Base-by-base conservation (phyloP, 2,113 vertebrate genomes). In the Geococcyx californianus region DNA sequence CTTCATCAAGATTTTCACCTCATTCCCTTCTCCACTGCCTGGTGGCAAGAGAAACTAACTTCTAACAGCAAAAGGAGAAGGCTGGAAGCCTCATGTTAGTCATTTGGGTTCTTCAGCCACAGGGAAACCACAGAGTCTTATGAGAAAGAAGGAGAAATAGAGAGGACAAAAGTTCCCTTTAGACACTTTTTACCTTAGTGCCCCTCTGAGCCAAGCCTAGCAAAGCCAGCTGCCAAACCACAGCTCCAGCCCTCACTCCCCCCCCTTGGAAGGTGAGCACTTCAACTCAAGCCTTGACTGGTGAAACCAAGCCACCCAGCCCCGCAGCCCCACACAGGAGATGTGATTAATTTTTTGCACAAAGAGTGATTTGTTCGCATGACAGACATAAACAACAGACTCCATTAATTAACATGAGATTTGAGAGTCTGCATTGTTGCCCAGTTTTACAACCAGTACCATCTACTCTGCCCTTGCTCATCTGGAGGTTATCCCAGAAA, bases 341-440 rank as follows among this genome's bases (percentile, higher is more conserved):
- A 70, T 3, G 2, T 83, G 91, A 96, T 93, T 92, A 94, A 95
- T 94, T 95, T 94, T n/a, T 96, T 96, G 90, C 92, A 81, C 59
- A 84, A 95, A 33, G 76, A 84, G 56, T 28, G 84, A 96, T 92
- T 93, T 94, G 90, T 89, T 94, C 95, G 94, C 49, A 66, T 42
- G 84, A 92, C 79, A 91, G 77, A 76, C 86, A 74, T 95, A 96
- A 97, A 95, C 75, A 91, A 87, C 82, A 87, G 69, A 63, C 67
- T 75, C 47, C 81, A 82, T 80, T 94, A 90, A 97, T 97, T 94
- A 97, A 92, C 68, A 81, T 26, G 40, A 91, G 55, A 84, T 38
- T 0, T 0, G 40, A 76, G 45, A 3, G 33, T 84, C 90, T 49
- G 15, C 1, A 13, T 13, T 59, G 70, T 69, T 96, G 67, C 64